Base-by-base conservation (phyloP, 1,140 invertebrate species). In the Nymphalis io region DNA sequence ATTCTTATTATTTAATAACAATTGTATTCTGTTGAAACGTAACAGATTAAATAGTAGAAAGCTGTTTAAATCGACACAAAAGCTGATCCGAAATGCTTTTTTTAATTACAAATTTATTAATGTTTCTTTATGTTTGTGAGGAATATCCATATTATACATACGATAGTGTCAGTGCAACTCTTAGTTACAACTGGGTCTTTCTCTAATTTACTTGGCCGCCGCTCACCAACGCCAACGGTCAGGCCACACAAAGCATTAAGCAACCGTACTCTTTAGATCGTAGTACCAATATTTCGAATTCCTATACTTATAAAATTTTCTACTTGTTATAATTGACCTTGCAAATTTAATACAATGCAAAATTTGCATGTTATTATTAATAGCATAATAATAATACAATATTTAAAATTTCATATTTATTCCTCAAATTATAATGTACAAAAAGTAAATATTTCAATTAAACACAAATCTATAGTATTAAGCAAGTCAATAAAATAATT, bases 191-290 rank as follows among this genome's bases (percentile, higher is more conserved):
- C 79, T 79, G 74, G 75, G 83, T 83, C 80, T 80, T 79, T 88
- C 81, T 88, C 82, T 86, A 88, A 88, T 88, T 88, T 85, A 86
- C 85, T 86, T 78, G 81, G 68, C 77, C 75, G 79, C 80, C 78
- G 80, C 70, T 71, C 58, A 70, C 76, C 76, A 78, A 79, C 72
- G 64, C 48, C 51, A 55, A 21, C 51, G 46, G 46, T 18, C 46
- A 51, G 46, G 51, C 51, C 51, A 55, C 60, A 57, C 51, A 53
- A 39, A 53, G n/a, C n/a, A n/a, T n/a, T n/a, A n/a, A n/a, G 38
- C 59, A 51, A 55, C 65, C 51, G 21, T 57, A 33, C 67, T 69
- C 67, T 69, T 61, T 62, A 57, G 38, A 57, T 69, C 51, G 15
- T 69, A 62, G 15, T 69, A 62, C 59, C 46, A 62, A 38, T 63